phyloP scores from a whole-genome alignment of 2,113 vertebrate species.

The Castor canadensis region DNA sequence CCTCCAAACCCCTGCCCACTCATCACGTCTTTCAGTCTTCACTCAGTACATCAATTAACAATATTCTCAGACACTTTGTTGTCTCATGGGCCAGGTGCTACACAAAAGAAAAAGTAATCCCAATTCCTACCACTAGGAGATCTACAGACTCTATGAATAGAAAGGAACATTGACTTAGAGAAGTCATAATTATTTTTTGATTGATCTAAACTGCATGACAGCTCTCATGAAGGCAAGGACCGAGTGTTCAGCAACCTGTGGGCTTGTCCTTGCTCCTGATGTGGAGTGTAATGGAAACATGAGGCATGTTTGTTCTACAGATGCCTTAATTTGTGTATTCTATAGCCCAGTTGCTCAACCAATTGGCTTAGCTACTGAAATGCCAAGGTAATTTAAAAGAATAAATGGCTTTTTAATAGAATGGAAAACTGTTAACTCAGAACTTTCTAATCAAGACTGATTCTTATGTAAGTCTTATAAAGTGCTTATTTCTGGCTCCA shows the following conservation, averaged over 20 bases:
- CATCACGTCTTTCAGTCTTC: constrained; percentile 13
- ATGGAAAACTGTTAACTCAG: constrained; percentile 58
- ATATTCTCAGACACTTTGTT: not conserved
- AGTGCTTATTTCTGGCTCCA: constrained; percentile 24
- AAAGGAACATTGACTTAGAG: not conserved
- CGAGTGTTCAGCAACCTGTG: constrained; percentile 16
- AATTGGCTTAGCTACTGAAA: constrained; percentile 61
- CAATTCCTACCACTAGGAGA: not conserved
- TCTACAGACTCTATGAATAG: not conserved
- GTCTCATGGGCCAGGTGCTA: not conserved
- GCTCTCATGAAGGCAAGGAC: constrained; percentile 12
- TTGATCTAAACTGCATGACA: not conserved
- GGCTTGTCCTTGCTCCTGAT: not conserved
- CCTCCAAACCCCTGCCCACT: not conserved
- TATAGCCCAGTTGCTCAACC: constrained; percentile 27
- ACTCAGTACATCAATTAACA: constrained; percentile 24
- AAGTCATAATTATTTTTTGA: constrained; percentile 31
- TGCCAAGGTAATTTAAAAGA: constrained; percentile 67
- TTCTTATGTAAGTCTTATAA: constrained; percentile 37
- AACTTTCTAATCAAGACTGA: constrained; percentile 34
- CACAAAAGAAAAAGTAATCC: not conserved
- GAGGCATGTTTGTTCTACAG: not conserved
- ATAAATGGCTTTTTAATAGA: constrained; percentile 77
- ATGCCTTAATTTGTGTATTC: constrained; percentile 47
- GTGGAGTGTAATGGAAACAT: constrained; percentile 16